Conservation (phyloP, 1,140 invertebrate genomes). For the Araneus ventricosus region DNA sequence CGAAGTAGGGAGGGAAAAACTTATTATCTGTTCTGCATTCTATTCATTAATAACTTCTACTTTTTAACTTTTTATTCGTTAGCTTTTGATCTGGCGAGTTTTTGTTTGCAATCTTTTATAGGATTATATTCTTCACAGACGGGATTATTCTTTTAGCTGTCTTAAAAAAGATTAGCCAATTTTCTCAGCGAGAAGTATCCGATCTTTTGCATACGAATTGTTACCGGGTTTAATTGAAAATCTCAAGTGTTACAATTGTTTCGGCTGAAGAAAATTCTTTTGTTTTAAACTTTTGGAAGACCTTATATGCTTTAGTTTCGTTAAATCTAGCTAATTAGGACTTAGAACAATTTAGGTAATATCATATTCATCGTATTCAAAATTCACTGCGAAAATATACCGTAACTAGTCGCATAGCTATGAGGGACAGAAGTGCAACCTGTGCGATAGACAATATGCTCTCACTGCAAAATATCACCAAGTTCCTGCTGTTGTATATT, state of each 20-base stretch:
- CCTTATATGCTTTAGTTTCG: neutral
- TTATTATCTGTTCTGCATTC: neutral
- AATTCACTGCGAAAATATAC: no score
- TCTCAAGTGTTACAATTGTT: neutral
- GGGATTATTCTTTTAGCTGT: neutral
- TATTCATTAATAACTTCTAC: constrained; percentile 10
- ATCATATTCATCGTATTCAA: no score
- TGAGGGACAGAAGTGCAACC: no score
- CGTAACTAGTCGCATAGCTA: no score
- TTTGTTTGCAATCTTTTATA: constrained; percentile 27
- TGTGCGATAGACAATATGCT: no score
- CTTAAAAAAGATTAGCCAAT: neutral
- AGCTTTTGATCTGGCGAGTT: neutral
- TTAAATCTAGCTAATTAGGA: neutral
- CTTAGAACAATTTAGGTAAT: no score
- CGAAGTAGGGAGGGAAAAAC: neutral
- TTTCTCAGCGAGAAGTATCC: neutral
- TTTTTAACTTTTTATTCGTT: constrained; percentile 27
- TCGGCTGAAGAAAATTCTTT: no score
- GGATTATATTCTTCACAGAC: constrained; percentile 7
- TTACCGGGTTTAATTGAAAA: neutral
- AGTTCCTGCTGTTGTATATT: no score
- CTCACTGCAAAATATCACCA: no score
- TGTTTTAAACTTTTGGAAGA: neutral
- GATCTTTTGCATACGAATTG: neutral